A percentile compares a stretch with the other conserved stretches of the same genome.
Evolutionary conservation across 2,888 invertebrate species (phyloP).

Genomic region (Nephrotoma appendiculata): DNA sequence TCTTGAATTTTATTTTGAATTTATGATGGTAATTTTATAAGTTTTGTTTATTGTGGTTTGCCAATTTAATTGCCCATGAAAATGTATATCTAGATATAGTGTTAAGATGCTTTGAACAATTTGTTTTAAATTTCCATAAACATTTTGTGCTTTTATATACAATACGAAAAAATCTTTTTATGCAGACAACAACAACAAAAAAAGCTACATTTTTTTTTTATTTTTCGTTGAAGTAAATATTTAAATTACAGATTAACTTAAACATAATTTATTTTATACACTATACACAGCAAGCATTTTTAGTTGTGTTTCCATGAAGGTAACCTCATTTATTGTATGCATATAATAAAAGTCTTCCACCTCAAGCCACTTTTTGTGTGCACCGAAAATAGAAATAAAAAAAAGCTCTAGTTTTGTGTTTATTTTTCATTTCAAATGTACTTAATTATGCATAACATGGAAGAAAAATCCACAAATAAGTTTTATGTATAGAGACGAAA

Average conservation of each 20-base stretch:
- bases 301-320: neutral
- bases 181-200: neutral
- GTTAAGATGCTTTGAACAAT: neutral
- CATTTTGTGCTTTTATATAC: neutral
- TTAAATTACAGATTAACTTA: neutral
- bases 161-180: neutral
- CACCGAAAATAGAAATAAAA: neutral
- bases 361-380: neutral
- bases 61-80: neutral
- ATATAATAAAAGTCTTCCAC: neutral
- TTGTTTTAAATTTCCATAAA: neutral
- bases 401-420: neutral
- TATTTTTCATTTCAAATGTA: neutral
- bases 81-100: neutral
- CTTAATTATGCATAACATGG: neutral
- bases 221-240: neutral
- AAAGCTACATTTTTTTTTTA: neutral
- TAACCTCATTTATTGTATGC: neutral
- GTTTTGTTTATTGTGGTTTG: neutral
- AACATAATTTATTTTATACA: neutral
- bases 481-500: neutral
- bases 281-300: neutral
- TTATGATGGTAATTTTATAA: neutral
- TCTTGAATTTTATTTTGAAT: neutral
- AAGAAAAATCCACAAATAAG: neutral